phyloP scores from a whole-genome alignment of 2,888 invertebrate genomes.

The Serripes groenlandicus region DNA sequence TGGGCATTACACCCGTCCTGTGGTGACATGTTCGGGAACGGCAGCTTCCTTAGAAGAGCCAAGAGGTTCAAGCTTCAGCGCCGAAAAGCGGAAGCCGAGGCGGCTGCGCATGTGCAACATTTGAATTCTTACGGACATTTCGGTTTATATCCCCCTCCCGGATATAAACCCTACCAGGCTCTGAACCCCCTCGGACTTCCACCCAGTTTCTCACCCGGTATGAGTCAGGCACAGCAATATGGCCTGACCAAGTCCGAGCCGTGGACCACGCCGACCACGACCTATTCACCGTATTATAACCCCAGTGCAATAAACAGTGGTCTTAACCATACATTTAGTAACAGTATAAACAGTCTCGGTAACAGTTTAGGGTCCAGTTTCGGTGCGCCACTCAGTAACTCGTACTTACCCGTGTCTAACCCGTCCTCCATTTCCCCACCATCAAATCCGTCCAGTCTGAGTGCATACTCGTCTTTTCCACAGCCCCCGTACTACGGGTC shows the following conservation, averaged over 20 bases:
- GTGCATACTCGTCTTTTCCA: conserved; percentile 70
- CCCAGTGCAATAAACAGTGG: conserved; percentile 64
- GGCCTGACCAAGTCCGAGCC: conserved; percentile 61
- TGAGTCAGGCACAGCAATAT: conserved; percentile 76
- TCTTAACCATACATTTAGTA: conserved; percentile 47
- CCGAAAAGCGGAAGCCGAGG: conserved; percentile 64
- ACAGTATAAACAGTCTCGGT: conserved; percentile 49
- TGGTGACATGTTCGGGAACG: conserved; percentile 86
- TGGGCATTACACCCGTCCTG: conserved; percentile 86
- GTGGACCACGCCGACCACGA: conserved; percentile 66
- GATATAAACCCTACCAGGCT: conserved; percentile 77
- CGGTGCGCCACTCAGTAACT: conserved; percentile 59
- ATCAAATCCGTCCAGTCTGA: conserved; percentile 51
- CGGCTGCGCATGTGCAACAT: conserved; percentile 74
- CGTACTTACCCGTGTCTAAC: conserved; percentile 68
- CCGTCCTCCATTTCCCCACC: conserved; percentile 64
- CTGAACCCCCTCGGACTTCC: conserved; percentile 75
- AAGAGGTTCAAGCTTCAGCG: conserved; percentile 83
- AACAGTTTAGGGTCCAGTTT: conserved; percentile 56
- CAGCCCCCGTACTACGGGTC: conserved; percentile 70
- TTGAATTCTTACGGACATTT: conserved; percentile 80
- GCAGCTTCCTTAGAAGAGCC: conserved; percentile 84
- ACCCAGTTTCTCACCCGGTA: conserved; percentile 71
- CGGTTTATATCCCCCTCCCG: conserved; percentile 75
- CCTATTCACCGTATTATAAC: conserved; percentile 70